Percentiles rank a stretch among this genome's conserved stretches.
These are phyloP conservation scores for Grammatotria lemairii DNA, from an alignment of 2,113 vertebrate genomes.

Conservation along the genomic window DNA sequence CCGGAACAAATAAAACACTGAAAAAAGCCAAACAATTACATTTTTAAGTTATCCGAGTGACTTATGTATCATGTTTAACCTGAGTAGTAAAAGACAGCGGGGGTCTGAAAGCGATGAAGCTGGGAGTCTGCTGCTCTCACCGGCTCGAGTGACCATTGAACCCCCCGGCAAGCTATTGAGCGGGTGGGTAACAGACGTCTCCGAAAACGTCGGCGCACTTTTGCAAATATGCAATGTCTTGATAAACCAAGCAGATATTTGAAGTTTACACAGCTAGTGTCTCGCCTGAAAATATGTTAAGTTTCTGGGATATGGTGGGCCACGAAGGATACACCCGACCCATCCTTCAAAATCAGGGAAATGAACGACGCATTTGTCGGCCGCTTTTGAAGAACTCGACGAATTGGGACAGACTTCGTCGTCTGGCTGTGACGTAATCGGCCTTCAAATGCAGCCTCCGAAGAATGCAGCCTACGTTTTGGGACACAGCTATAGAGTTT, in stretches of 20 bases:
- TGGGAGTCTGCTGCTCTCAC: rapidly evolving
- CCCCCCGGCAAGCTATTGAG: not conserved
- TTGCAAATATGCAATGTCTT: not conserved
- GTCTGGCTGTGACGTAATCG: not conserved
- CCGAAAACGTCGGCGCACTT: not conserved
- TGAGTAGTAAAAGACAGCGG: not conserved
- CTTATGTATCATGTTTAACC: not conserved
- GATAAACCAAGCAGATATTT: rapidly evolving
- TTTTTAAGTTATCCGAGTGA: rapidly evolving
- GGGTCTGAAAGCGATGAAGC: rapidly evolving
- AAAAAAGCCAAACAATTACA: not conserved
- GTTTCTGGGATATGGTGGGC: not conserved
- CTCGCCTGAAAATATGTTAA: rapidly evolving
- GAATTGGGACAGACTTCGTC: not conserved
- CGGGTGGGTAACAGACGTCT: not conserved
- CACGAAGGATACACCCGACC: rapidly evolving
- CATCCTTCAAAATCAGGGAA: rapidly evolving
- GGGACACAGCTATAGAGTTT: not conserved
- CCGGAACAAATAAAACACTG: not conserved
- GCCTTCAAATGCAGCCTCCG: rapidly evolving
- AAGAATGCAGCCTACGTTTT: rapidly evolving
- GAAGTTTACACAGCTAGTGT: rapidly evolving
- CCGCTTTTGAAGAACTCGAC: rapidly evolving
- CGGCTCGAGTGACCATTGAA: not conserved
- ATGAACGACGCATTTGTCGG: rapidly evolving